Evolutionary conservation across 2,888 invertebrate species (phyloP).

Genomic region (Villa cingulata): DNA sequence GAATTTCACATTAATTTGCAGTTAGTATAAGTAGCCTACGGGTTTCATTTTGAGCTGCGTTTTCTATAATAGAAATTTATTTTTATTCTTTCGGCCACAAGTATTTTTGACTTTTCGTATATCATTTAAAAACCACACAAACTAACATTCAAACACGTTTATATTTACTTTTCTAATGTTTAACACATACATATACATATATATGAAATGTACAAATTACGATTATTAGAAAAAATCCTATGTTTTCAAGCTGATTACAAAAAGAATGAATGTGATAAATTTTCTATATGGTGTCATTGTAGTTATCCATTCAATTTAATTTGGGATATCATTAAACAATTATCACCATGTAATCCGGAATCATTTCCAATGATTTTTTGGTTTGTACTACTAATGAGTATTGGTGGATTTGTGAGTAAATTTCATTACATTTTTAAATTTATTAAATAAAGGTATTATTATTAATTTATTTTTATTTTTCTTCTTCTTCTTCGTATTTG

Average conservation of each 20-base stretch:
- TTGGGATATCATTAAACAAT: not conserved
- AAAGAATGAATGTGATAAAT: slow-evolving; percentile 3
- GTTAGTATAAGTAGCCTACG: no score
- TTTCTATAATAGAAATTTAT: no score
- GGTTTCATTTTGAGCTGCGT: no score
- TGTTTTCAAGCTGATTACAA: slow-evolving; percentile 6
- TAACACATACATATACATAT: no score
- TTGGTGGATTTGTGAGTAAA: slow-evolving; percentile 20
- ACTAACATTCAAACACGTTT: no score
- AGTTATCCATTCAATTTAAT: slow-evolving; percentile 5
- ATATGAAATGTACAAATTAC: slow-evolving; percentile 12
- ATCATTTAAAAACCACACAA: no score
- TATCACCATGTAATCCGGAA: slow-evolving; percentile 16
- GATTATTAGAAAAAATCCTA: slow-evolving; percentile 8
- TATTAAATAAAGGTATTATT: not conserved
- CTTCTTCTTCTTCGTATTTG: not conserved
- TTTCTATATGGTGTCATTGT: slow-evolving; percentile 22
- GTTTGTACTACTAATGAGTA: slow-evolving; percentile 18
- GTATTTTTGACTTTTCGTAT: no score
- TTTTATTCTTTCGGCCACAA: no score
- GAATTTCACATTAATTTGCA: no score
- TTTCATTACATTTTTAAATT: not conserved
- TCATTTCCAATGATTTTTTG: slow-evolving; percentile 23
- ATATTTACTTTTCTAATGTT: no score
- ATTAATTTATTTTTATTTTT: not conserved